phyloP scores from a whole-genome alignment of 2,888 invertebrate species.

The Nasonia oneida region DNA sequence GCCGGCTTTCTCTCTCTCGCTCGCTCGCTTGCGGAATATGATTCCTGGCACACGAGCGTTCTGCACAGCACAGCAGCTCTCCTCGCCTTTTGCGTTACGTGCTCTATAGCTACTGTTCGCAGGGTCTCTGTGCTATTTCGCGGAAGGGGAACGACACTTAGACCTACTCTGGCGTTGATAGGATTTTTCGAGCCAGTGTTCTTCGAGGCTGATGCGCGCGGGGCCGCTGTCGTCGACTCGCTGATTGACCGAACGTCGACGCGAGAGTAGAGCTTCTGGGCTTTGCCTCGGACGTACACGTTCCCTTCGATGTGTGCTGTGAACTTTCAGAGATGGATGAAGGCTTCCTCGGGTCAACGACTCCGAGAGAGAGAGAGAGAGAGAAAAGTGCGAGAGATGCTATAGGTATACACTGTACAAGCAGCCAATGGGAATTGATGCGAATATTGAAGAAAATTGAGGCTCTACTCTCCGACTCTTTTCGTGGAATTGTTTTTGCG shows the following conservation, averaged over 20 bases:
- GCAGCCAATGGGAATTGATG: not conserved
- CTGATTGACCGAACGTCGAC: constrained; percentile 5
- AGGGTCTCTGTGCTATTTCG: constrained; percentile 43
- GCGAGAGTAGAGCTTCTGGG: not conserved
- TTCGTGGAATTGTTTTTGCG: constrained; percentile 2
- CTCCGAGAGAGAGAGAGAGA: not conserved
- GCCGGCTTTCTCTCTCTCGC: constrained; percentile 1
- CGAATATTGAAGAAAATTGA: not conserved
- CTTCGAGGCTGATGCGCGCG: not conserved
- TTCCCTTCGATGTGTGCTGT: not conserved
- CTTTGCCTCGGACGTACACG: not conserved
- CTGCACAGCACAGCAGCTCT: constrained; percentile 15
- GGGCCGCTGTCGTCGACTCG: not conserved
- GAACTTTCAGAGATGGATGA: constrained; percentile 2
- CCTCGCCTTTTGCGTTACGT: constrained; percentile 41
- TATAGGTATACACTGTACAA: not conserved
- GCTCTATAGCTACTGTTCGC: not conserved
- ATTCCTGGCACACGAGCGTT: constrained; percentile 44
- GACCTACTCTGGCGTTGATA: constrained; percentile 33
- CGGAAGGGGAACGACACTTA: constrained; percentile 53
- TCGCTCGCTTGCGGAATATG: constrained; percentile 35
- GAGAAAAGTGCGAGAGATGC: too few species aligned
- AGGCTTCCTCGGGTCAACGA: constrained; percentile 1
- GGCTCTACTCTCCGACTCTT: not conserved
- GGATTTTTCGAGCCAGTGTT: constrained; percentile 40